Evolutionary conservation across 2,113 vertebrate species (phyloP).

Genomic region (Sinocyclocheilus maitianheensis): DNA sequence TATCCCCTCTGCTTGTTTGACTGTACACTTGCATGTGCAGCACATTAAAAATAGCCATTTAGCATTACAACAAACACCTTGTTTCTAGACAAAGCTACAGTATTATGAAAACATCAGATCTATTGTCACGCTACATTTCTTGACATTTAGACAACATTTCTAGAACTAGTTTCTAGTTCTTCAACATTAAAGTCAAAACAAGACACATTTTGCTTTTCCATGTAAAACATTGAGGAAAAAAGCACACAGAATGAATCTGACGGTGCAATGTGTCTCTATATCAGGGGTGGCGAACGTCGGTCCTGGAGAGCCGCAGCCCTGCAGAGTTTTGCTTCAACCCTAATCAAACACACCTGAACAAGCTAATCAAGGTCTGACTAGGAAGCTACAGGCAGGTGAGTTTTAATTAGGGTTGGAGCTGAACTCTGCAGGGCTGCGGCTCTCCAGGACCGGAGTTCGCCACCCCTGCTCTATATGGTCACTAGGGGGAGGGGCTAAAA

Average conservation of each 20-base stretch:
- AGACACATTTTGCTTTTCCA: neutral
- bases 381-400: no score
- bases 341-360: no score
- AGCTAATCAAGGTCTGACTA: no score
- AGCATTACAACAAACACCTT: neutral
- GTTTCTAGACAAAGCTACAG: neutral
- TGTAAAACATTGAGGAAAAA: neutral
- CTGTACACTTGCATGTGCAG: neutral
- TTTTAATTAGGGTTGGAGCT: no score
- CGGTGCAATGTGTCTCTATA: neutral
- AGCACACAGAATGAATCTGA: neutral
- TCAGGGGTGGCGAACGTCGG: no score
- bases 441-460: no score
- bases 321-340: no score
- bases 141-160: neutral
- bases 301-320: no score
- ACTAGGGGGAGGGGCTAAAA: neutral
- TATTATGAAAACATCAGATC: conserved; percentile 5
- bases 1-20: neutral
- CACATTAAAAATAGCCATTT: neutral
- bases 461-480: neutral
- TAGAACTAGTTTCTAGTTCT: neutral
- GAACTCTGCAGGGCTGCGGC: no score
- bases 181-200: neutral
- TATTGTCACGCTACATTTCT: neutral